Evolutionary conservation across 2,888 invertebrate genomes (phyloP).

Genomic region (Stenotaenia linearis): DNA sequence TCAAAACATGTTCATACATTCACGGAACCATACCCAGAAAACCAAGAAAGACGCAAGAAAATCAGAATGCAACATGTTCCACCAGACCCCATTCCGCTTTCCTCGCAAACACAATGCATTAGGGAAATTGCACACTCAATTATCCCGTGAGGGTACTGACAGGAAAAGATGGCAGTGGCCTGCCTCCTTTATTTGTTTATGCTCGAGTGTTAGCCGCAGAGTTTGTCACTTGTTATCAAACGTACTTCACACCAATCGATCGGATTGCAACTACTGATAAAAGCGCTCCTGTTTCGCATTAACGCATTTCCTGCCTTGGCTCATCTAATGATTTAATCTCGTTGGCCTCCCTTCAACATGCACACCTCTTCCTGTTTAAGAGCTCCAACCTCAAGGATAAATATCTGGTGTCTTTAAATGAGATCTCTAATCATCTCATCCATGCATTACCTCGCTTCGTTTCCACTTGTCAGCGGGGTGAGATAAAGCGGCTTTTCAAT

Average conservation of each 20-base stretch:
- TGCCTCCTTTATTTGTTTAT: neutral
- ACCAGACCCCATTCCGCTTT: neutral
- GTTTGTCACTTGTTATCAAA: slow-evolving; percentile 19
- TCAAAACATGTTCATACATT: no score
- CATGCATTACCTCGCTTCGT: neutral
- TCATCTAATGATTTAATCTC: slow-evolving; percentile 13
- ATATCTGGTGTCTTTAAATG: neutral
- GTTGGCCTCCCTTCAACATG: neutral
- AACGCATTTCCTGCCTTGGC: neutral
- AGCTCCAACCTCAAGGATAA: neutral
- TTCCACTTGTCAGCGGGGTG: neutral
- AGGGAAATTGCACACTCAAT: slow-evolving; percentile 15
- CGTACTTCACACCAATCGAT: slow-evolving; percentile 1
- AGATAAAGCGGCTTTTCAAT: neutral
- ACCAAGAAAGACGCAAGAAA: no score
- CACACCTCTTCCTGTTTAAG: neutral
- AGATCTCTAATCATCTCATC: neutral
- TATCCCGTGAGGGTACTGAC: neutral
- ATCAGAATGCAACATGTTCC: neutral
- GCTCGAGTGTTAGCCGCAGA: neutral
- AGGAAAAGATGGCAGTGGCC: neutral
- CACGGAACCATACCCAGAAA: no score
- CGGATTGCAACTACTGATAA: slow-evolving; percentile 12
- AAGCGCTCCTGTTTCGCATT: neutral
- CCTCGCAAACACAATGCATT: neutral